Evolutionary conservation across 2,113 vertebrate genomes (phyloP), one percentile per base, ranked within the genome.

Genomic region (Apistogramma diplotaenia): DNA sequence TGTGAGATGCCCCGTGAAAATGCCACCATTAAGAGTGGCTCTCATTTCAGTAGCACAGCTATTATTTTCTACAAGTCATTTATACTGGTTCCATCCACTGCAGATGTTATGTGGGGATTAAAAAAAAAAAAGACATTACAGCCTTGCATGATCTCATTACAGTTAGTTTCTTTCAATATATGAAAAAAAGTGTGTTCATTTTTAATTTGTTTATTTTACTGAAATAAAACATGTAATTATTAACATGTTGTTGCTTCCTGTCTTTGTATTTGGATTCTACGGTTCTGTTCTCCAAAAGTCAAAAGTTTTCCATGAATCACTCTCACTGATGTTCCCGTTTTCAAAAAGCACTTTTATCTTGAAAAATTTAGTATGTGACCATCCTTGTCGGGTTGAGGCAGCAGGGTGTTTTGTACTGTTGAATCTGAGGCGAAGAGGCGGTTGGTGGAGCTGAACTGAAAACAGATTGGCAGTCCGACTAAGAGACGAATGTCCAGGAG

Each of bases 81-180:
- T 93, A 46, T 93, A 91, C 89, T 79, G 88, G 82, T 85, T 91
- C 75, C 81, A 84, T 87, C 88, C 88, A 89, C 91, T 81, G 76
- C 87, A 90, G 86, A 81, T 85, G 82, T 89, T 87, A 58, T 58
- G 87, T 87, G 90, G 86, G 83, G 78, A 88, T 87, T 76, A 89
- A 43, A 12, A 83, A 87, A 90, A 18, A 19, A 67, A 83, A 90
- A 90, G 79, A 91, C 88, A 85, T 88, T 81, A 87, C 85, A 90
- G 93, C 92, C 91, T 91, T 87, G 94, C 95, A 95, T 95, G 94
- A 94, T 73, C 75, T 93, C 90, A 90, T 94, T 93, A 89, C 84
- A 85, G 79, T 90, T 94, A 81, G 86, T 94, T 94, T 85, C 91
- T 93, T 95, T 94, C 78, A 92, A 85, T 91, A 92, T 95, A 93